phyloP scores from a whole-genome alignment of 1,140 invertebrate genomes.

The Ceratitis capitata region DNA sequence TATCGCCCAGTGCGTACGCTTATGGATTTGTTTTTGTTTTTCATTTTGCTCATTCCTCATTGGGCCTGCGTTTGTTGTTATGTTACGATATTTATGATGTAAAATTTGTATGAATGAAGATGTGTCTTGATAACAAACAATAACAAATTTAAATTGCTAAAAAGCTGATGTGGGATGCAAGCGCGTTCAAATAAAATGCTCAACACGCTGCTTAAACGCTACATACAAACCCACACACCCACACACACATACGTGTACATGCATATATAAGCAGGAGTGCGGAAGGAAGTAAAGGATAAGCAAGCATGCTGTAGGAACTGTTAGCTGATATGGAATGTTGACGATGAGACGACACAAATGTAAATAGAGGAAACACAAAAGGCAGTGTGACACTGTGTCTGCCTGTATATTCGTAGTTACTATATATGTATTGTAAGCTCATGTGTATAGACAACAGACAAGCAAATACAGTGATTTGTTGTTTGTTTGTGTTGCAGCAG shows the following conservation, averaged over 20 bases:
- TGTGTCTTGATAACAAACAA: slow-evolving; percentile 23
- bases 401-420: not conserved
- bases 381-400: not conserved
- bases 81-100: slow-evolving; percentile 35
- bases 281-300: not conserved
- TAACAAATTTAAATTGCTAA: slow-evolving; percentile 34
- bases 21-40: not conserved
- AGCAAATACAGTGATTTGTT: not conserved
- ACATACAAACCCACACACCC: no score
- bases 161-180: slow-evolving; percentile 32
- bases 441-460: no score
- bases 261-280: no score
- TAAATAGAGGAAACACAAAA: not conserved
- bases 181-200: not conserved
- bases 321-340: not conserved
- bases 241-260: no score
- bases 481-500: not conserved
- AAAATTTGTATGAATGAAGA: slow-evolving; percentile 28
- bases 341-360: not conserved
- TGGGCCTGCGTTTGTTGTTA: not conserved
- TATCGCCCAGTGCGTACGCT: not conserved
- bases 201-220: not conserved
- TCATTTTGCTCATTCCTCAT: no score
- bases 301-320: not conserved
- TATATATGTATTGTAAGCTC: no score